Evolutionary conservation across 1,140 invertebrate species (phyloP).

Genomic region (Formica selysi): DNA sequence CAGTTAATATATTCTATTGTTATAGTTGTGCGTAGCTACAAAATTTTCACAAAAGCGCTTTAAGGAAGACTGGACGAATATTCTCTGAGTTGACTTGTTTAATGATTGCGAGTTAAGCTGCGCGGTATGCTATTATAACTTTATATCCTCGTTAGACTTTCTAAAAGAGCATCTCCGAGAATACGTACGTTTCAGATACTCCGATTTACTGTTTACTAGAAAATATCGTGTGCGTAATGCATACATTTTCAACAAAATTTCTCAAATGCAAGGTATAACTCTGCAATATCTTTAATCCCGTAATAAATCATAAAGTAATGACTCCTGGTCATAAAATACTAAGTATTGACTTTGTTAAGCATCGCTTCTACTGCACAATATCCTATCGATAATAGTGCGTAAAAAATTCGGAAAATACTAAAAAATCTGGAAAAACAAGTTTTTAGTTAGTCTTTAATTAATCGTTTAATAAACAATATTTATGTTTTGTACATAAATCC

Average conservation of each 20-base stretch:
- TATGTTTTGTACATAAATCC: constrained; percentile 18
- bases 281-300: background rate
- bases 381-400: background rate
- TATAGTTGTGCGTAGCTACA: background rate
- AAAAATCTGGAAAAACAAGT: background rate
- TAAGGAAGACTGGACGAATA: constrained; percentile 55
- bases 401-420: background rate
- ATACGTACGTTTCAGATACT: constrained; percentile 53
- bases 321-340: background rate
- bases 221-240: constrained; percentile 24
- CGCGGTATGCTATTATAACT: constrained; percentile 71
- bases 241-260: constrained; percentile 31
- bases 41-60: constrained; percentile 37
- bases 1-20: constrained; percentile 47
- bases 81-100: constrained; percentile 58
- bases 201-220: constrained; percentile 32
- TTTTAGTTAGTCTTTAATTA: background rate
- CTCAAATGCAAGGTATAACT: background rate
- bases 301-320: constrained; percentile 11
- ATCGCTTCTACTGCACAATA: background rate
- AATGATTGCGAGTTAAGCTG: constrained; percentile 69
- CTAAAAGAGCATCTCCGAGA: constrained; percentile 46
- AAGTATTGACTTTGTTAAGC: background rate
- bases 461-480: constrained; percentile 13
- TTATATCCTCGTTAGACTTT: constrained; percentile 71